phyloP scores from a whole-genome alignment of 64 coral and sea anemone species.

The Dendrophyllia cribrosa region DNA sequence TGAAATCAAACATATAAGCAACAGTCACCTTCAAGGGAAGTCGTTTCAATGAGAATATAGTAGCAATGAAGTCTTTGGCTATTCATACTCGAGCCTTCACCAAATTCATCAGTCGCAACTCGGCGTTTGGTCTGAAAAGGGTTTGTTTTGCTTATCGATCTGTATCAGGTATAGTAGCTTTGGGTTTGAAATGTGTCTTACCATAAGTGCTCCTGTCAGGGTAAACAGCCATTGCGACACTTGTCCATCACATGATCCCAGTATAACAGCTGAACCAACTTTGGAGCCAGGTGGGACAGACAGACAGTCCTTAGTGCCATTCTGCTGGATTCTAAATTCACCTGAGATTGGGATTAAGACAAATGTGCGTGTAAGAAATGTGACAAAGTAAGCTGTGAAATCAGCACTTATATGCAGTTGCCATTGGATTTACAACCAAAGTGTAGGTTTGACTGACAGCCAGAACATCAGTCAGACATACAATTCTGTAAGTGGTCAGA shows the following conservation, averaged over 20 bases:
- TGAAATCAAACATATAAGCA: no score
- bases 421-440: neutral
- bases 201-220: conserved; percentile 61
- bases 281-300: neutral
- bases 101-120: no score
- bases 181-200: neutral
- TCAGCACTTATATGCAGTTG: no score
- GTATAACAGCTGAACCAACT: conserved; percentile 6
- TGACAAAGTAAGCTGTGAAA: neutral
- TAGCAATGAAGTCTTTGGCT: no score
- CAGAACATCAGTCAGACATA: neutral
- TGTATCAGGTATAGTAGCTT: no score
- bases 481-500: no score
- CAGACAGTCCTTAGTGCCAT: neutral
- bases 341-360: neutral
- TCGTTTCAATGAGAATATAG: no score
- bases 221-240: conserved; percentile 50
- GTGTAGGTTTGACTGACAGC: neutral
- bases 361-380: neutral
- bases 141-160: no score
- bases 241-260: conserved; percentile 26
- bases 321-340: conserved; percentile 22
- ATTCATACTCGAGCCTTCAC: no score
- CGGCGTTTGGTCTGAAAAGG: no score
- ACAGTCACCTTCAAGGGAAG: no score